phyloP scores from a whole-genome alignment of 2,113 vertebrate genomes.

The Toxotes chatareus region DNA sequence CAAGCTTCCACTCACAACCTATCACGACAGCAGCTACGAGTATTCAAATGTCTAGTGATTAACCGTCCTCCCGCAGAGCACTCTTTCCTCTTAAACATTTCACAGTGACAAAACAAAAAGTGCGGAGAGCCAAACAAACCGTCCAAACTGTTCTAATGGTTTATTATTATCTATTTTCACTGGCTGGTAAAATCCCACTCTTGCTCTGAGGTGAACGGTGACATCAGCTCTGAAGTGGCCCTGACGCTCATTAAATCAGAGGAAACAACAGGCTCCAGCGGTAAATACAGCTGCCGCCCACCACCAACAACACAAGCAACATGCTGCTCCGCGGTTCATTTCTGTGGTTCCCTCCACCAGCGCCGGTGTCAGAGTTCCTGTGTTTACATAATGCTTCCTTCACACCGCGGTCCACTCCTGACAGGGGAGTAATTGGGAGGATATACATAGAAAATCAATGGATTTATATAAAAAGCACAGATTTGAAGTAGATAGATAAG shows the following conservation, averaged over 20 bases:
- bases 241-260: slow-evolving; percentile 70
- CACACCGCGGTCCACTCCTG: slow-evolving; percentile 38
- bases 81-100: no score
- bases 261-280: slow-evolving; percentile 62
- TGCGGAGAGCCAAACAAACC: background rate
- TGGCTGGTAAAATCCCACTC: slow-evolving; percentile 38
- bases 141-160: background rate
- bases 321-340: slow-evolving; percentile 32
- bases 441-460: slow-evolving; percentile 25
- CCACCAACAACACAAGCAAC: slow-evolving; percentile 49
- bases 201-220: slow-evolving; percentile 31
- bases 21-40: no score
- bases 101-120: no score
- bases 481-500: background rate
- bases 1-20: no score
- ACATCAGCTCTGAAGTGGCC: slow-evolving; percentile 58
- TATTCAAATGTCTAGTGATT: no score
- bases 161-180: slow-evolving; percentile 29
- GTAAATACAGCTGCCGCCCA: slow-evolving; percentile 79
- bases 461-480: background rate
- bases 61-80: no score
- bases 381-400: slow-evolving; percentile 72
- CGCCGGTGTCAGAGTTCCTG: slow-evolving; percentile 51
- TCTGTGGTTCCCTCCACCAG: slow-evolving; percentile 46
- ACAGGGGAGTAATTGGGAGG: slow-evolving; percentile 36